Percentiles rank a stretch among this genome's conserved stretches.
phyloP scores from a whole-genome alignment of 2,888 invertebrate genomes.

The Leptopilina syphax region DNA sequence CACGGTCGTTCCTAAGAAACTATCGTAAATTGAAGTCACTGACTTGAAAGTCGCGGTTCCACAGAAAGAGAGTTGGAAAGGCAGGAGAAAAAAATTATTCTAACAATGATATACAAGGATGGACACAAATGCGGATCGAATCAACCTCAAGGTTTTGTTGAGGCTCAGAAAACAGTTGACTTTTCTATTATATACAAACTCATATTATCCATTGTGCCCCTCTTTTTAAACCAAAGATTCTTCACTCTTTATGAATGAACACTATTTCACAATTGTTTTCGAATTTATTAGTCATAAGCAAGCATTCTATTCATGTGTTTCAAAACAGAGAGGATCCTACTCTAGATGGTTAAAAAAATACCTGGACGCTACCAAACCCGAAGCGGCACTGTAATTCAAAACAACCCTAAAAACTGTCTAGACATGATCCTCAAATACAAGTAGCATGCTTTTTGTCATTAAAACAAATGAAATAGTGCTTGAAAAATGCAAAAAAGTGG shows the following conservation, averaged over 20 bases:
- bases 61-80: too few species aligned
- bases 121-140: slow-evolving; percentile 9
- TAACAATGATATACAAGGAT: slow-evolving; percentile 28
- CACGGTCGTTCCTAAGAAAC: slow-evolving; percentile 34
- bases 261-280: not conserved
- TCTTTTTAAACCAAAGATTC: not conserved
- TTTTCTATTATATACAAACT: not conserved
- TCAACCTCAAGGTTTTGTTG: slow-evolving; percentile 3
- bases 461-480: too few species aligned
- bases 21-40: slow-evolving; percentile 16
- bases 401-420: too few species aligned
- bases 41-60: slow-evolving; percentile 5
- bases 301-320: too few species aligned
- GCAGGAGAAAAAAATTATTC: slow-evolving; percentile 14
- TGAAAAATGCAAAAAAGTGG: too few species aligned
- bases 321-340: too few species aligned
- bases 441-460: too few species aligned
- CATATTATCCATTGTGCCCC: not conserved
- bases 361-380: too few species aligned
- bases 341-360: too few species aligned
- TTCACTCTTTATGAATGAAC: not conserved
- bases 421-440: too few species aligned
- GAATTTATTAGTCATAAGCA: too few species aligned
- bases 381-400: too few species aligned
- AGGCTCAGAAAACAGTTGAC: not conserved